Conservation (phyloP, 2,113 vertebrate species). For the Barnardius zonarius region DNA sequence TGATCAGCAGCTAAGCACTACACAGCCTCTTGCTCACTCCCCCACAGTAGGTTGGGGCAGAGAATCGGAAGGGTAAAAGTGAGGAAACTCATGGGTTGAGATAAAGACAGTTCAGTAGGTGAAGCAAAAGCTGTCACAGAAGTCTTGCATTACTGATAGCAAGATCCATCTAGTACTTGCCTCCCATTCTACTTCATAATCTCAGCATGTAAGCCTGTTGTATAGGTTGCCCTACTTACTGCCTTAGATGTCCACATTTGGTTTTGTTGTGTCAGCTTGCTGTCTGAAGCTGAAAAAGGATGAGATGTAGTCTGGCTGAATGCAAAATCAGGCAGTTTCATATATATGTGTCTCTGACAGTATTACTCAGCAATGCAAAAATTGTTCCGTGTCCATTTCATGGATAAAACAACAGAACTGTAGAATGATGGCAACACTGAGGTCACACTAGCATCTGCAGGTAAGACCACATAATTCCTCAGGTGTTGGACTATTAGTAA, state of each 20-base stretch:
- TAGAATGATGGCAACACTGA: background rate
- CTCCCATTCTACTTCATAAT: background rate
- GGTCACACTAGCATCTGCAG: background rate
- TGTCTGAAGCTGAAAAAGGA: background rate
- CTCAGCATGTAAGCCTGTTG: background rate
- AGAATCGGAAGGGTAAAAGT: background rate
- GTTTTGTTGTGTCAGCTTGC: background rate
- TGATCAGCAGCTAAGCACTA: background rate
- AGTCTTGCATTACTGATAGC: background rate
- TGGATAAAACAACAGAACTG: background rate
- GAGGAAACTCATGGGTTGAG: background rate
- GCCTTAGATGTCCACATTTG: background rate
- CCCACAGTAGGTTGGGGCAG: background rate
- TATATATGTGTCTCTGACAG: background rate
- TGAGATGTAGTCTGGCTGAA: background rate
- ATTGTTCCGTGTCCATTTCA: background rate
- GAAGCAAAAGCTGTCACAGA: background rate
- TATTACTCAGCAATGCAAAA: background rate
- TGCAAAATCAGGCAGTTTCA: background rate
- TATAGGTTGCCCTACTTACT: background rate
- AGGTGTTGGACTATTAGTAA: background rate
- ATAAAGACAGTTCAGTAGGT: background rate
- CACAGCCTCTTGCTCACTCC: background rate
- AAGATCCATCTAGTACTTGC: background rate
- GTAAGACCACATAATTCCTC: background rate